Conservation (phyloP, 1,140 invertebrate species). For the Panulirus ornatus region DNA sequence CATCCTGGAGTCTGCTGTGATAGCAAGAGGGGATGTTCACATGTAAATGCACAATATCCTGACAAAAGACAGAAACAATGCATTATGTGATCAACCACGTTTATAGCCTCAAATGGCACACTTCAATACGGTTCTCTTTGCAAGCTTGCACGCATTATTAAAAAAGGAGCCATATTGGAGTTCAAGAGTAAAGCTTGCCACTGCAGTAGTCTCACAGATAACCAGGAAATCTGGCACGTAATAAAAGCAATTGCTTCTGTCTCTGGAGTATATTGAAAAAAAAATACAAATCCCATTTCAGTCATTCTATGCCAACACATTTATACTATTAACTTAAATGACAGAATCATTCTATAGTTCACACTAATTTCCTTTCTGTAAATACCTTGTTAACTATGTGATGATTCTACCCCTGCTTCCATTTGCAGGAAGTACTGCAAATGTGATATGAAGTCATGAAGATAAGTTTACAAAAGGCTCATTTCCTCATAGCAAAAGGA, state of each 20-base stretch:
- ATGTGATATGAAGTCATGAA: not conserved
- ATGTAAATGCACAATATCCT: constrained; percentile 59
- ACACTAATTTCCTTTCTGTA: not conserved
- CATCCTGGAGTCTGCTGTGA: constrained; percentile 1
- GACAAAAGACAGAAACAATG: constrained; percentile 25
- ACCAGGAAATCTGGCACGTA: not conserved
- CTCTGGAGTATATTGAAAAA: constrained; percentile 17
- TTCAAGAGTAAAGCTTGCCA: constrained; percentile 9
- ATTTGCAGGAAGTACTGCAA: not conserved
- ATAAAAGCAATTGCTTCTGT: constrained; percentile 19
- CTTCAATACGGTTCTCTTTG: constrained; percentile 7
- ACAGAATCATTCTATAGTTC: constrained; percentile 12
- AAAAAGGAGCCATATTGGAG: constrained; percentile 29
- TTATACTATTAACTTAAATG: constrained; percentile 23
- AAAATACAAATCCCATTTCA: constrained; percentile 7
- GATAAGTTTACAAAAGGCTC: not conserved
- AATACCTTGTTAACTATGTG: not conserved
- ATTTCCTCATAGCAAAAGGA: not conserved
- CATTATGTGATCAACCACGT: constrained; percentile 57
- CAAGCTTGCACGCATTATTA: constrained; percentile 31
- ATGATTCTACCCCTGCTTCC: not conserved
- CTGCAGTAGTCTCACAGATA: constrained; percentile 7
- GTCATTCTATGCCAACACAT: constrained; percentile 18
- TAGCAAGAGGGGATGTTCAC: constrained; percentile 36
- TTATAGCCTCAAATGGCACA: constrained; percentile 63